Percentiles rank a stretch among this genome's conserved stretches.
Conservation (phyloP, 1,140 invertebrate genomes). For the Eumaeus atala region DNA sequence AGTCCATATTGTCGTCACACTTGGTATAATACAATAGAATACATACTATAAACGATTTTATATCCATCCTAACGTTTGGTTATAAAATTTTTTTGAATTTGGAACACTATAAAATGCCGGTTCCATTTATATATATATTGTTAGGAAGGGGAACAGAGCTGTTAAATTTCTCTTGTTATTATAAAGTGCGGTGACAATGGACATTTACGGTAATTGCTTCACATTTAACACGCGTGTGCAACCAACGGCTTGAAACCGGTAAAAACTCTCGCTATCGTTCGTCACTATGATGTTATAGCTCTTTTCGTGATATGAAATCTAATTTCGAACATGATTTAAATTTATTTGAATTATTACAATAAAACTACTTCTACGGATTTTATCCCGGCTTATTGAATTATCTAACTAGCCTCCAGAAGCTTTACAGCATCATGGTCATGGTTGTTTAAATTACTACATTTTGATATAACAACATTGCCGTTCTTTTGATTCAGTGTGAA, state of each 20-base stretch:
- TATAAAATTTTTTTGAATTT: constrained; percentile 19
- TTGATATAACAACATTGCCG: too few relatives aligned
- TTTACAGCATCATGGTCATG: too few relatives aligned
- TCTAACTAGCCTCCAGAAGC: too few relatives aligned
- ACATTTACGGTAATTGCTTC: constrained; percentile 38
- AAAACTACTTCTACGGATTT: too few relatives aligned
- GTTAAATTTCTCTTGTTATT: constrained; percentile 60
- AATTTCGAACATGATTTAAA: too few relatives aligned
- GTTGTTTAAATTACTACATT: too few relatives aligned
- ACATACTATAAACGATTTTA: constrained; percentile 23
- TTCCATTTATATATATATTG: constrained; percentile 43
- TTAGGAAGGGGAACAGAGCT: constrained; percentile 50
- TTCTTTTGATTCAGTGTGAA: too few relatives aligned
- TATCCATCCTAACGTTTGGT: constrained; percentile 21
- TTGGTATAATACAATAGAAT: constrained; percentile 21
- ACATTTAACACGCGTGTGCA: constrained; percentile 30
- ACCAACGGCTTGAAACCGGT: constrained; percentile 38
- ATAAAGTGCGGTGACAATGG: constrained; percentile 37
- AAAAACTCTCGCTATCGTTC: constrained; percentile 16
- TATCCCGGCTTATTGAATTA: too few relatives aligned
- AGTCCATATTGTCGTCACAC: neutral
- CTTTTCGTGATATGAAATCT: too few relatives aligned
- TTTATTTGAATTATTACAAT: too few relatives aligned
- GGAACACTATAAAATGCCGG: constrained; percentile 25
- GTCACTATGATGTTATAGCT: too few relatives aligned